Percentiles rank a stretch among this genome's conserved stretches.
These are phyloP conservation scores for Drosophila ananassae DNA, from an alignment of 1,140 invertebrate genomes.

Conservation along the genomic window DNA sequence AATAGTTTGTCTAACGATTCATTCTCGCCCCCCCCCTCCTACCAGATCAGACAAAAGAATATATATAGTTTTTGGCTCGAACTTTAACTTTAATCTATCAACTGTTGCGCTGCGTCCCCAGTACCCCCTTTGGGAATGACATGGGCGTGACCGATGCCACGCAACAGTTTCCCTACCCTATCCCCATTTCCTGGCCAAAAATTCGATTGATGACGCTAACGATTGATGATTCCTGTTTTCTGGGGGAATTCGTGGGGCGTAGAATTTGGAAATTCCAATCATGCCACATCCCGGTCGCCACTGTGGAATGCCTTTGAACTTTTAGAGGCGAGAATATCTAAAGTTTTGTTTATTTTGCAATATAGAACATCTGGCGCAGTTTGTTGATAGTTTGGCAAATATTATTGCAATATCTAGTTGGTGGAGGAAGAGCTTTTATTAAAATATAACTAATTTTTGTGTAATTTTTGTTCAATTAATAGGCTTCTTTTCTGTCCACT, in stretches of 20 bases:
- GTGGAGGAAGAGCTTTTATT: no score
- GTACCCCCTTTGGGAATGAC: not conserved
- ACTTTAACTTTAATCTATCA: conserved; percentile 35
- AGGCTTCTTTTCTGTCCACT: not conserved
- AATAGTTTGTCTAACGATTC: conserved; percentile 34
- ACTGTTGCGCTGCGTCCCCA: conserved; percentile 28
- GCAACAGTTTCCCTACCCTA: conserved; percentile 28
- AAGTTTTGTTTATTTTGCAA: not conserved
- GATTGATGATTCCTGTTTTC: conserved; percentile 30
- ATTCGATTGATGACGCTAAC: conserved; percentile 42
- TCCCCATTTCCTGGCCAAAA: not conserved
- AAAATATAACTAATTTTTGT: not conserved
- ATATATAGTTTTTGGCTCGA: not conserved
- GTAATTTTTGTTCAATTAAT: not conserved
- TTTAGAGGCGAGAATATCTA: not conserved
- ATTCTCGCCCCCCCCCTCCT: not conserved
- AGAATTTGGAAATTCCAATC: conserved; percentile 30
- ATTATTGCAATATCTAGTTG: no score
- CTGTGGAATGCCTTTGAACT: conserved; percentile 18
- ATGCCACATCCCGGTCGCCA: conserved; percentile 1
- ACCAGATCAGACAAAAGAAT: not conserved
- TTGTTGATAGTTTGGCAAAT: no score
- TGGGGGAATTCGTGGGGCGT: conserved; percentile 10
- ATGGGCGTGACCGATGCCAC: conserved; percentile 15
- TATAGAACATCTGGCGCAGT: not conserved